Evolutionary conservation across 2,113 vertebrate species (phyloP).

Genomic region (Protobothrops mucrosquamatus): DNA sequence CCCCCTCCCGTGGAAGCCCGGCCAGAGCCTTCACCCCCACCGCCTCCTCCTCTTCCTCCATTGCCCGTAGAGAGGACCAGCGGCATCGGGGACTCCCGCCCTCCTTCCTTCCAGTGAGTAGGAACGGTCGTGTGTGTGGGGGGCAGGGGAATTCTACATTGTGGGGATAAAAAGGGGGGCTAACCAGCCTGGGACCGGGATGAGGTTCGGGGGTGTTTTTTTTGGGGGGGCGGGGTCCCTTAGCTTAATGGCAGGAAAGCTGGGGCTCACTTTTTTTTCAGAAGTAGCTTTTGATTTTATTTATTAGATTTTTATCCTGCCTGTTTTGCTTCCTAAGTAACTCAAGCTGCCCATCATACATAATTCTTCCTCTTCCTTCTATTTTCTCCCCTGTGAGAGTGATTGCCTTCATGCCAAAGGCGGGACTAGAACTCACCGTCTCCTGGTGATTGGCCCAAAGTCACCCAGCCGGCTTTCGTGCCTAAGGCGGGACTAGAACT

Average conservation of each 20-base stretch:
- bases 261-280: too few species aligned
- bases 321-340: too few species aligned
- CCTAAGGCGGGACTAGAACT: background rate
- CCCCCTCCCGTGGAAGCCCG: slow-evolving; percentile 66
- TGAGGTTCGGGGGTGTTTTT: background rate
- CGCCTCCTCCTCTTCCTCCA: slow-evolving; percentile 81
- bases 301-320: too few species aligned
- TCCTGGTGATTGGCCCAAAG: too few species aligned
- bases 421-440: too few species aligned
- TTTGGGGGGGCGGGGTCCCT: too few species aligned
- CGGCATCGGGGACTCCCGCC: slow-evolving; percentile 89
- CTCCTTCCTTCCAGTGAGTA: slow-evolving; percentile 90
- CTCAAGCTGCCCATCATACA: too few species aligned
- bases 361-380: too few species aligned
- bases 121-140: background rate
- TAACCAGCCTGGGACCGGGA: background rate
- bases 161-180: background rate
- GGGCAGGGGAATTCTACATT: background rate
- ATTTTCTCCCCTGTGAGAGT: too few species aligned
- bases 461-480: rapidly evolving
- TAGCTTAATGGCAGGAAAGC: too few species aligned
- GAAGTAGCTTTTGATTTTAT: too few species aligned
- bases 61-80: slow-evolving; percentile 85
- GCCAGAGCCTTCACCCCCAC: slow-evolving; percentile 77
- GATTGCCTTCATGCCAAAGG: too few species aligned